Percentiles rank a stretch among this genome's conserved stretches.
Evolutionary conservation across 2,113 vertebrate species (phyloP).

Genomic region (Haplochromis vanheusdeni): DNA sequence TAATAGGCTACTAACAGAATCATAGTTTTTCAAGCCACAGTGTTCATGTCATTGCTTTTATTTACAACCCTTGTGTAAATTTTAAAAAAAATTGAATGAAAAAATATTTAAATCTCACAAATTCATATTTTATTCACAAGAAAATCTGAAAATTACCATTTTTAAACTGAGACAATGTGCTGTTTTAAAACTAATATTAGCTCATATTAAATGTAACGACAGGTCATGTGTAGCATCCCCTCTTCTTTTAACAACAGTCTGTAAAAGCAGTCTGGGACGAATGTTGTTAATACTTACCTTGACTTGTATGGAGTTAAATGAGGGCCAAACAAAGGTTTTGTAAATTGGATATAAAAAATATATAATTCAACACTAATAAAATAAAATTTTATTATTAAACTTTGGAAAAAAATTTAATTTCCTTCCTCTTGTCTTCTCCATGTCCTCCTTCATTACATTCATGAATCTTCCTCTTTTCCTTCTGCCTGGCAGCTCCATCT

Average conservation of each 20-base stretch:
- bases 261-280: neutral
- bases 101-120: neutral
- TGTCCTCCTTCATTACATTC: neutral
- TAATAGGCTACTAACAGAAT: neutral
- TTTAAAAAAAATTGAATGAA: neutral
- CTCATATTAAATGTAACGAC: neutral
- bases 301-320: neutral
- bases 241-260: neutral
- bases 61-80: neutral
- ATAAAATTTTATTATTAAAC: neutral
- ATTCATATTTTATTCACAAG: neutral
- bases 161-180: neutral
- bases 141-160: neutral
- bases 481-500: neutral
- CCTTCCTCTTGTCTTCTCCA: neutral
- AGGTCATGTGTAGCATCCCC: neutral
- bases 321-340: neutral
- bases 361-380: neutral
- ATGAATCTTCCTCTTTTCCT: neutral
- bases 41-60: neutral
- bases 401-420: fast-evolving
- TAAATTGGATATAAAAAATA: neutral
- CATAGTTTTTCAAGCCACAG: neutral
- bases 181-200: neutral
- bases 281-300: neutral